A percentile compares a stretch with the other conserved stretches of the same genome.
Conservation (phyloP, 2,888 invertebrate genomes). For the Meiosimyza platycephala region DNA sequence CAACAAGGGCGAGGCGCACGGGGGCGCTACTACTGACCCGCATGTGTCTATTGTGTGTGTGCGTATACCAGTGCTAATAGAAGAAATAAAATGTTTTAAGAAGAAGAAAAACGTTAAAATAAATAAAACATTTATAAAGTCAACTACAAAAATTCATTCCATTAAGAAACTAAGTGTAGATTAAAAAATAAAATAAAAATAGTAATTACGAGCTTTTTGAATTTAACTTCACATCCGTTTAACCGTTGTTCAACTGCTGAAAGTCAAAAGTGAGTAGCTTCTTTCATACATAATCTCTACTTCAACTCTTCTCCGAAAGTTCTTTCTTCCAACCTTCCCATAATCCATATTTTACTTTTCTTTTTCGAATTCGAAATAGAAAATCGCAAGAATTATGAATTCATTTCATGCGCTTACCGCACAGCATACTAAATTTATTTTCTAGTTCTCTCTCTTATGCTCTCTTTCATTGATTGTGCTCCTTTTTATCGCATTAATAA, state of each 20-base stretch:
- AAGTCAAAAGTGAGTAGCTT: slow-evolving; percentile 12
- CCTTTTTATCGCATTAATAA: not conserved
- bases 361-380: slow-evolving; percentile 6
- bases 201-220: slow-evolving; percentile 2
- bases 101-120: not conserved
- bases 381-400: not conserved
- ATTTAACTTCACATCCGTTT: slow-evolving; percentile 9
- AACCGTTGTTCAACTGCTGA: slow-evolving; percentile 1
- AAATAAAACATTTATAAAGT: not conserved
- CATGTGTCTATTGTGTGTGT: not conserved
- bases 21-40: not conserved
- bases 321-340: not conserved
- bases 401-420: slow-evolving; percentile 8
- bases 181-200: not conserved
- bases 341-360: not conserved
- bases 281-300: not conserved
- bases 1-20: not conserved
- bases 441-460: not conserved
- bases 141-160: not conserved
- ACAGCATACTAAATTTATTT: not conserved
- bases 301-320: no score
- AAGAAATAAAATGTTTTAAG: not conserved
- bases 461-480: not conserved
- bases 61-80: not conserved
- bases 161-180: not conserved